These are phyloP conservation scores for Tylochromis polylepis DNA, from an alignment of 2,113 vertebrate genomes.

Conservation along the genomic window DNA sequence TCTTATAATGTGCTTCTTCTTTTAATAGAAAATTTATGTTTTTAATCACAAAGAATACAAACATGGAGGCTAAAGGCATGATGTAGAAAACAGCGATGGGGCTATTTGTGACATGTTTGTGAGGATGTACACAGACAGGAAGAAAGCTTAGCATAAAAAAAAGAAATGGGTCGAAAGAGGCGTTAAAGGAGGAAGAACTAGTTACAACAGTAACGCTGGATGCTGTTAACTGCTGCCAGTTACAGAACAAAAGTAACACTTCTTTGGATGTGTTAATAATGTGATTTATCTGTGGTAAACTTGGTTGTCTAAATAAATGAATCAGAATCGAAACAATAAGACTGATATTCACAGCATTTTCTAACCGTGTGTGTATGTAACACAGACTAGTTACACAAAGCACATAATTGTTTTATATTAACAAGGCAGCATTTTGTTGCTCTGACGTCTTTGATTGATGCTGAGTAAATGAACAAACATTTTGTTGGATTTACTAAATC, in stretches of 20 bases:
- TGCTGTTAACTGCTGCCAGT: background rate
- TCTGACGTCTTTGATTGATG: background rate
- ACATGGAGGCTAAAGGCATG: background rate
- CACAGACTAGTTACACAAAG: background rate
- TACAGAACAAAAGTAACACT: background rate
- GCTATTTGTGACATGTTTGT: background rate
- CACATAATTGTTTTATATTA: fast-evolving
- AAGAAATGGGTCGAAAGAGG: too few species aligned
- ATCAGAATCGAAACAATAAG: background rate
- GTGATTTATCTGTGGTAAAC: background rate
- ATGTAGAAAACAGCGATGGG: fast-evolving
- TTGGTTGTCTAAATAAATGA: background rate
- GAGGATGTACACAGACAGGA: background rate
- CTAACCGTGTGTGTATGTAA: background rate
- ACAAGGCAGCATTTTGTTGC: background rate
- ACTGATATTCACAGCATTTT: background rate
- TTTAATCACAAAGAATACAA: background rate
- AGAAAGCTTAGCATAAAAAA: background rate
- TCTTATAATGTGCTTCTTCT: background rate
- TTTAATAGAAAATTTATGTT: background rate
- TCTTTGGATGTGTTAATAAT: background rate
- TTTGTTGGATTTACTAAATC: background rate
- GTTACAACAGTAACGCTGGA: background rate
- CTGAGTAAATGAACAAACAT: background rate
- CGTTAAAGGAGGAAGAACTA: background rate